phyloP scores from a whole-genome alignment of 2,888 invertebrate species.

The Tetanocera ferruginea region DNA sequence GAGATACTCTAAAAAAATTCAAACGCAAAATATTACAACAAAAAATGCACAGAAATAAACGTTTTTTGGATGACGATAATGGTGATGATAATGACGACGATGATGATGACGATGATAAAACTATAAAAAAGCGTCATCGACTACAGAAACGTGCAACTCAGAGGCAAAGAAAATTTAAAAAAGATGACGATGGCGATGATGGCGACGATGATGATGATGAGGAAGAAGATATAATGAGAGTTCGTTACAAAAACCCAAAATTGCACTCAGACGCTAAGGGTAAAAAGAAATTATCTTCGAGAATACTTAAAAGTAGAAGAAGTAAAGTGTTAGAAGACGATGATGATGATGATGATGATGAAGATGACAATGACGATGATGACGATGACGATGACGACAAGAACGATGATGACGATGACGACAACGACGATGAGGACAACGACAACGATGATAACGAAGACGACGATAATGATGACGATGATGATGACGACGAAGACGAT shows the following conservation, averaged over 20 bases:
- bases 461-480: constrained; percentile 58
- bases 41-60: constrained; percentile 63
- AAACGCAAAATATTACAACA: constrained; percentile 67
- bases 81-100: constrained; percentile 67
- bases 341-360: constrained; percentile 65
- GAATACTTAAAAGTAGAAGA: constrained; percentile 29
- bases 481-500: constrained; percentile 68
- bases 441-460: constrained; percentile 64
- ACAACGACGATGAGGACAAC: constrained; percentile 69
- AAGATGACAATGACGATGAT: constrained; percentile 48
- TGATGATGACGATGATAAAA: constrained; percentile 57
- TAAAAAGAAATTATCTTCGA: constrained; percentile 56
- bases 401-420: constrained; percentile 69
- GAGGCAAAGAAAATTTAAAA: constrained; percentile 60
- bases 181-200: constrained; percentile 64
- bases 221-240: constrained; percentile 58
- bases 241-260: not conserved
- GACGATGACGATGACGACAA: constrained; percentile 56
- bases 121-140: constrained; percentile 58
- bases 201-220: constrained; percentile 66
- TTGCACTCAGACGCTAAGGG: constrained; percentile 62
- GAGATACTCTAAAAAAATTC: constrained; percentile 49
- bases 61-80: constrained; percentile 67
- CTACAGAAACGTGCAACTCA: constrained; percentile 38
- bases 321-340: constrained; percentile 61